These are phyloP conservation scores for Scotopteryx bipunctaria DNA, from an alignment of 2,888 invertebrate species.

Conservation along the genomic window DNA sequence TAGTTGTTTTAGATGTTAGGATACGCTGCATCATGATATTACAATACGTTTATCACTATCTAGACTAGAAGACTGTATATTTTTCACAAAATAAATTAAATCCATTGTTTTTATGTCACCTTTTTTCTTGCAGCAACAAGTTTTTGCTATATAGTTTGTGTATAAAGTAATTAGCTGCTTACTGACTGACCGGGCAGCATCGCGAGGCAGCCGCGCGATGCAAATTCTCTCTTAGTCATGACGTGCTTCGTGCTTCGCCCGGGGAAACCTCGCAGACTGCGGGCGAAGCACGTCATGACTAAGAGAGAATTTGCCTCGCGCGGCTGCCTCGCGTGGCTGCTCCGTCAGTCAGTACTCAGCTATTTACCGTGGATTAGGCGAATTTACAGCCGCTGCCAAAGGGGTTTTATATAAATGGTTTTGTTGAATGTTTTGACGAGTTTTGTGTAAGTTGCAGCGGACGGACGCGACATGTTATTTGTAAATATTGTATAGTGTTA, in stretches of 20 bases:
- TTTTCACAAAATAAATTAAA: conserved; percentile 13
- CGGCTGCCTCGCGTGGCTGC: too few species aligned
- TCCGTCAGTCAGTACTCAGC: too few species aligned
- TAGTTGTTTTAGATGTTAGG: neutral
- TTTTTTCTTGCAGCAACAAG: conserved; percentile 1
- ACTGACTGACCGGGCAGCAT: too few species aligned
- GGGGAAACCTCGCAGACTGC: too few species aligned
- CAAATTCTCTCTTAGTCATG: too few species aligned
- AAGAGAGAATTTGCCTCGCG: too few species aligned
- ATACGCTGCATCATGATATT: neutral
- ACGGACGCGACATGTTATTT: conserved; percentile 41
- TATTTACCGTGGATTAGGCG: conserved; percentile 9
- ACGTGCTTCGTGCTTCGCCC: too few species aligned
- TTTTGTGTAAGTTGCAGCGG: conserved; percentile 47
- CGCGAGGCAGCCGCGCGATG: too few species aligned
- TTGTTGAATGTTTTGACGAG: conserved; percentile 50
- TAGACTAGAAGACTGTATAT: conserved; percentile 15
- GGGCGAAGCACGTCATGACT: too few species aligned
- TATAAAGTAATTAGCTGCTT: conserved; percentile 10
- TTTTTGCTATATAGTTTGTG: conserved; percentile 6
- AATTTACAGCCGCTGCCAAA: conserved; percentile 45
- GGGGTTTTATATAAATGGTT: conserved; percentile 48
- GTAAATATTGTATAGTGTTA: conserved; percentile 72
- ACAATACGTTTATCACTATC: conserved; percentile 7
- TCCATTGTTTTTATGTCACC: conserved; percentile 9